Conservation (phyloP, 2,888 invertebrate species). For the Megastigmus dorsalis region DNA sequence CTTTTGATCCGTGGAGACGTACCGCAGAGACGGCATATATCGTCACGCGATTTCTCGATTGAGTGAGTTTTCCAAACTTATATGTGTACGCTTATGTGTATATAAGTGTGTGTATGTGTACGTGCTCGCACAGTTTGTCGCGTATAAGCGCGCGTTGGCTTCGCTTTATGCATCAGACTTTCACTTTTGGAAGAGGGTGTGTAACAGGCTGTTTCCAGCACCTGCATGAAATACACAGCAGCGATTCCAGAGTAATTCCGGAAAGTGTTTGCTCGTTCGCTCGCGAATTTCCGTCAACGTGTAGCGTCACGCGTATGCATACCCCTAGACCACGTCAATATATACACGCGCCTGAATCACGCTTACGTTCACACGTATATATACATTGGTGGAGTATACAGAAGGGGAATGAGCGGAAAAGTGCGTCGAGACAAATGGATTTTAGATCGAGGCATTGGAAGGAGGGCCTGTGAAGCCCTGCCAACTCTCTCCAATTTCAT, state of each 20-base stretch:
- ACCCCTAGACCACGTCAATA: not conserved
- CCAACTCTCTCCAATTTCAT: not conserved
- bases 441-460: conserved; percentile 21
- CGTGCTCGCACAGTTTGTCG: not conserved
- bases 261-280: conserved; percentile 18
- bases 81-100: too few relatives aligned
- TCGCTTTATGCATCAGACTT: not conserved
- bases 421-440: conserved; percentile 34
- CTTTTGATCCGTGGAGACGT: too few relatives aligned
- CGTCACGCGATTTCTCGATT: not conserved
- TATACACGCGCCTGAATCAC: not conserved
- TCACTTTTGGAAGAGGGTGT: conserved; percentile 1
- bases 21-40: too few relatives aligned
- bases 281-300: conserved; percentile 23
- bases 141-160: not conserved
- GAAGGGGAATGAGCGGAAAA: not conserved
- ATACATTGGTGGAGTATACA: too few relatives aligned
- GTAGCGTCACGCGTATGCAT: not conserved
- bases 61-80: not conserved
- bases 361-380: not conserved
- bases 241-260: conserved; percentile 24
- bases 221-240: too few relatives aligned
- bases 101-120: too few relatives aligned
- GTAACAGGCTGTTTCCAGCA: conserved; percentile 15
- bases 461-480: not conserved